Base-by-base conservation (phyloP, 2,888 invertebrate species). In the Sipha maydis region DNA sequence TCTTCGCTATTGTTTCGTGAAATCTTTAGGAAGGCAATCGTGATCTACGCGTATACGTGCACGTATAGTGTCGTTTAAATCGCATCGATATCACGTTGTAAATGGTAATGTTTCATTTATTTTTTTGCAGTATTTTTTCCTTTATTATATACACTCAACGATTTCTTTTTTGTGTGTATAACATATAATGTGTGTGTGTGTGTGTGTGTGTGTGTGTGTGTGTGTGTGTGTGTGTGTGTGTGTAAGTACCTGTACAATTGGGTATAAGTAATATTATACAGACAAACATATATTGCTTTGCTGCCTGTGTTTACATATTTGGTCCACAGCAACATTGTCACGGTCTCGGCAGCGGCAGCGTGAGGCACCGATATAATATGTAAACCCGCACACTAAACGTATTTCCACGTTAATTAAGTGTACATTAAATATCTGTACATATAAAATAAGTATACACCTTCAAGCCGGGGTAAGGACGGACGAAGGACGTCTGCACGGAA, bases 391-490 rank as follows among this genome's bases (percentile, higher is more conserved):
- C 7, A 56, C 14, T 28, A 67, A 8, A 31, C 61, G 78, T 78
- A 48, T 48, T 54, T 78, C 54, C 84, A 84, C 61, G 84, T 76
- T 76, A 76, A 84, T 76, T 75, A 84, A 76, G 9, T n/a, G 67
- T n/a, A 34, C 31, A 25, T 41, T 67, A 67, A n/a, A 75, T 75
- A 25, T 28, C 17, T 8, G 9, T 9, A 7, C 25, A 28, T 9
- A 34, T 41, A 34, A 41, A 14, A 48, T 48, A 69, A 71, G 71
- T 67, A 34, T 77, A 41, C 21, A 41, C 38, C 76, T 48, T 25
- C 21, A 8, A 41, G 38, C 25, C 76, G 25, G 76, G 76, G 76
- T 78, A 78, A 78, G 54, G 28, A 48, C 41, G n/a, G 48, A 11
- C 54, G 78, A 78, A 78, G 78, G 78, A 78, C 78, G 54, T 54